Evolutionary conservation across 2,888 invertebrate genomes (phyloP).

Genomic region (Caenorhabditis panamensis): DNA sequence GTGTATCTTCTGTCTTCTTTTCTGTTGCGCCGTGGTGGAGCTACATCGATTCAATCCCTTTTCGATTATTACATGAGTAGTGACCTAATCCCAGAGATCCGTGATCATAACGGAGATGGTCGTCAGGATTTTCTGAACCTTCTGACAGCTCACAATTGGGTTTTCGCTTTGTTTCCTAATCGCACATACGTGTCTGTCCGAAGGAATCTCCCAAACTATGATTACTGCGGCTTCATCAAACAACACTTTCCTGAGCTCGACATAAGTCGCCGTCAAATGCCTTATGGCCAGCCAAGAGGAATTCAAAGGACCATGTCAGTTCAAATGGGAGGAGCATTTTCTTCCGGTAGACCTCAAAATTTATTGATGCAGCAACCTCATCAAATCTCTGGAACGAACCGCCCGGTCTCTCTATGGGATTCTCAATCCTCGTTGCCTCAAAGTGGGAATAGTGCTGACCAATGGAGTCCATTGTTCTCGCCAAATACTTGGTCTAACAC

Average conservation of each 20-base stretch:
- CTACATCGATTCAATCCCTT: conserved; percentile 78
- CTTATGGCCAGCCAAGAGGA: conserved; percentile 52
- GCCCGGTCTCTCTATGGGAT: conserved; percentile 50
- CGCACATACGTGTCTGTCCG: conserved; percentile 80
- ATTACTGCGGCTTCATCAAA: conserved; percentile 78
- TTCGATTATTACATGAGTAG: conserved; percentile 76
- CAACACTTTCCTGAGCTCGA: conserved; percentile 65
- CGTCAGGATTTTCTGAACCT: conserved; percentile 76
- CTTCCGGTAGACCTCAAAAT: conserved; percentile 24
- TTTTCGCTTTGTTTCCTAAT: conserved; percentile 80
- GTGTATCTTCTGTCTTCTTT: conserved; percentile 74
- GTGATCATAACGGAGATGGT: conserved; percentile 75
- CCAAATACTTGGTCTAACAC: conserved; percentile 61
- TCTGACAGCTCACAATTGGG: conserved; percentile 78
- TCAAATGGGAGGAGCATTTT: conserved; percentile 46
- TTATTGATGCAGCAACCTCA: conserved; percentile 47
- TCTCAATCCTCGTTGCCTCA: conserved; percentile 29
- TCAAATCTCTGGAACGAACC: conserved; percentile 26
- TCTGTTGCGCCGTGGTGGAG: conserved; percentile 79
- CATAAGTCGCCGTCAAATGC: conserved; percentile 31
- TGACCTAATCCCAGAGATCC: conserved; percentile 74
- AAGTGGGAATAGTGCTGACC: conserved; percentile 42
- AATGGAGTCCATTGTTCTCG: conserved; percentile 66
- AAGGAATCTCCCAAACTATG: conserved; percentile 79
- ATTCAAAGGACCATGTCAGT: conserved; percentile 61